Conservation (phyloP, 2,888 invertebrate species). For the Lysandra coridon region DNA sequence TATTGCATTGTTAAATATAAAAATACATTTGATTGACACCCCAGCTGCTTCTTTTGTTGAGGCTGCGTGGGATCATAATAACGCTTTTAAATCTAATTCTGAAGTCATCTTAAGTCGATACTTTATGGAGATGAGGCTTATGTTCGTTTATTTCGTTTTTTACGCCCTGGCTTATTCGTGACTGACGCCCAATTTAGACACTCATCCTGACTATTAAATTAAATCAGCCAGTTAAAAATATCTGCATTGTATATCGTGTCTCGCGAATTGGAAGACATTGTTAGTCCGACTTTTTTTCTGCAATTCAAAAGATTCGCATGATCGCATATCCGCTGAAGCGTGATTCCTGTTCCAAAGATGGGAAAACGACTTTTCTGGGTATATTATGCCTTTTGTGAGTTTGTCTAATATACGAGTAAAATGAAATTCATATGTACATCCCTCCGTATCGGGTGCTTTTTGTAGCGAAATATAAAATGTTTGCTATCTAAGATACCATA, state of each 20-base stretch:
- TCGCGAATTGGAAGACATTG: background rate
- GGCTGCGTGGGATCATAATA: conserved; percentile 50
- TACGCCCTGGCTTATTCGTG: conserved; percentile 16
- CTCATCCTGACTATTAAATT: background rate
- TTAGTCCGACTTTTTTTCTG: background rate
- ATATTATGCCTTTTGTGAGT: background rate
- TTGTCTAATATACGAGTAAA: background rate
- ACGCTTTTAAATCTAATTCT: conserved; percentile 36
- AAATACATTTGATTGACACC: conserved; percentile 61
- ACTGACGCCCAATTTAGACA: conserved; percentile 21
- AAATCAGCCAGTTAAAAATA: background rate
- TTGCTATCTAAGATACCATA: background rate
- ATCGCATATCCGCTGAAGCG: background rate
- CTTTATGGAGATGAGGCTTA: conserved; percentile 30
- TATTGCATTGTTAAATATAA: conserved; percentile 50
- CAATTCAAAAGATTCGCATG: background rate
- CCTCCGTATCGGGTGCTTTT: background rate
- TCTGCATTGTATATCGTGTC: conserved; percentile 5
- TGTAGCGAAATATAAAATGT: background rate
- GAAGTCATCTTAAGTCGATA: conserved; percentile 31
- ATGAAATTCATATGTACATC: too few relatives aligned
- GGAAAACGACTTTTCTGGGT: background rate
- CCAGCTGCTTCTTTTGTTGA: conserved; percentile 58
- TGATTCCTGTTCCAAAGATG: background rate
- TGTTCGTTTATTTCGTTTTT: conserved; percentile 23